Evolutionary conservation across 2,888 invertebrate genomes (phyloP), one percentile per base, ranked within the genome.

Genomic region (Rhagonycha lutea): DNA sequence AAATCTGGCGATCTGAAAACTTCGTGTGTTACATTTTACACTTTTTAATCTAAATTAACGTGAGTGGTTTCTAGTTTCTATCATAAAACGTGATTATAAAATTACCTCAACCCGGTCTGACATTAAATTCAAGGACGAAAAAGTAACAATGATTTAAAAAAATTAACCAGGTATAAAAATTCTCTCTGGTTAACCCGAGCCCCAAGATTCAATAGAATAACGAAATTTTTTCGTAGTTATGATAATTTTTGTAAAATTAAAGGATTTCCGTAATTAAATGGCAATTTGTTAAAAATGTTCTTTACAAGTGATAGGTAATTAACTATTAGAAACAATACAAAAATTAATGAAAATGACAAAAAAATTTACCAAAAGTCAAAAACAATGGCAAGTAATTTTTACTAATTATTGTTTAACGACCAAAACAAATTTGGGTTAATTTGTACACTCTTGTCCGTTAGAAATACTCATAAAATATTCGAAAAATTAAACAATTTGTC

Each of bases 401-500:
- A 65, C 63, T 65, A 65, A 65, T 65, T 65, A 65, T 65, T 65
- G 63, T 65, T 24, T 65, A 65, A 65, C 63, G 63, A 65, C 63
- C 63, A 65, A 12, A 24, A 65, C 63, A 65, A 65, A 65, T 65
- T 65, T 65, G 63, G 63, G 63, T 65, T 65, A 65, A 65, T 65
- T 65, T 65, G 63, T 65, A 65, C 24, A 65, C 9, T 47, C 23
- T 65, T 65, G 63, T 65, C 18, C 63, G 18, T 65, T 65, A 65
- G 18, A n/a, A 65, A 12, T 14, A 24, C 23, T 63, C 63, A 65
- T 72, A 62, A 72, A 32, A 72, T 72, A 68, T 68, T 72, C 18
- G 68, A 68, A 72, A 47, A 73, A 72, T 72, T 69, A 69, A 69
- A 69, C 61, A 72, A 69, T 75, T 75, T 69, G 69, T 75, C 63